phyloP scores from a whole-genome alignment of 2,797 vertebrate genomes.

The Hozukius guyotensis region DNA sequence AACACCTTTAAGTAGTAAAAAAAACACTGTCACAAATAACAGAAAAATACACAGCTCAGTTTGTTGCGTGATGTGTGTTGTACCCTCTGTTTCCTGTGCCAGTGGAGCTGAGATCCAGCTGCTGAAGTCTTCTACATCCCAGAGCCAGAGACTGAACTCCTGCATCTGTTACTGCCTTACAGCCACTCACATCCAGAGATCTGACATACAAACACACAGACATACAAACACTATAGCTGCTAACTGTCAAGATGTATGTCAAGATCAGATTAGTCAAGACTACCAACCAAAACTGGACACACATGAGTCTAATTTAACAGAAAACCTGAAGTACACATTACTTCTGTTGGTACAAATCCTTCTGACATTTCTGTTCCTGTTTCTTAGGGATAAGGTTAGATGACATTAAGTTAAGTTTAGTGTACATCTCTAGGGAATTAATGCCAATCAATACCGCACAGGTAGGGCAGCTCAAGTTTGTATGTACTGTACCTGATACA shows the following conservation, averaged over 20 bases:
- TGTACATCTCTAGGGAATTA: neutral
- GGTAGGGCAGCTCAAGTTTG: neutral
- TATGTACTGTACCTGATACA: conserved; percentile 53
- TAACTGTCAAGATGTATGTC: neutral
- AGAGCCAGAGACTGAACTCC: conserved; percentile 72
- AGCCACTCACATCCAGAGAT: conserved; percentile 76
- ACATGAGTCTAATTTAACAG: neutral
- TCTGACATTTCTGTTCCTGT: neutral
- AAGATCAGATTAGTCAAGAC: too few relatives aligned
- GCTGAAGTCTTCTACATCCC: conserved; percentile 67
- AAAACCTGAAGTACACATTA: neutral
- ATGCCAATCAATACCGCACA: neutral
- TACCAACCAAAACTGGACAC: neutral
- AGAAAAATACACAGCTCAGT: neutral
- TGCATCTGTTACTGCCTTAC: conserved; percentile 68
- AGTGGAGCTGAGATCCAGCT: conserved; percentile 78
- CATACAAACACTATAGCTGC: neutral
- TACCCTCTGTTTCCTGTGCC: conserved; percentile 71
- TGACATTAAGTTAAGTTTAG: neutral
- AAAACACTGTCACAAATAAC: neutral
- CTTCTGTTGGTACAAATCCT: neutral
- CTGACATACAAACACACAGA: conserved; percentile 41
- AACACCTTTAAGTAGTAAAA: neutral
- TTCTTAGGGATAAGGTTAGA: neutral
- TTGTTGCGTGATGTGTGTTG: neutral